These are phyloP conservation scores for Thecophora atra DNA, from an alignment of 2,888 invertebrate species.

Conservation along the genomic window DNA sequence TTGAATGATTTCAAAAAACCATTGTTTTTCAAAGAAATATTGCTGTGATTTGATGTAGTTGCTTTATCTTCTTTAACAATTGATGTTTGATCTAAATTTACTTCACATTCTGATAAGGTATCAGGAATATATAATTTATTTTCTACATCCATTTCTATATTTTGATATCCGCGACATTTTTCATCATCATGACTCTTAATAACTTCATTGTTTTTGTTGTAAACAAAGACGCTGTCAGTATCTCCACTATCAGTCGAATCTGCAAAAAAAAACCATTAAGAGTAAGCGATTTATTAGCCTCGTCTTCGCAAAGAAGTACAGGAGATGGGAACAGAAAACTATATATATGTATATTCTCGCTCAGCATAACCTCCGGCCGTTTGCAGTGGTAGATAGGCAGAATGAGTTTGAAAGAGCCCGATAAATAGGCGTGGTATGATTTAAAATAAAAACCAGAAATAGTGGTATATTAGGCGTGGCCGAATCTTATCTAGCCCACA, in stretches of 20 bases:
- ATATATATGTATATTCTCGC: too few species aligned
- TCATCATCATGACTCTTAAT: neutral
- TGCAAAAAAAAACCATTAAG: neutral
- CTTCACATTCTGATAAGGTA: neutral
- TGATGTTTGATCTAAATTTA: neutral
- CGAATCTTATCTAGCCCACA: too few species aligned
- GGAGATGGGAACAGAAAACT: too few species aligned
- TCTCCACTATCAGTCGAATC: conserved; percentile 19
- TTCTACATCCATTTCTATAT: neutral
- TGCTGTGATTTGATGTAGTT: neutral
- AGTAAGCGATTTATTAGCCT: too few species aligned
- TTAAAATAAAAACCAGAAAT: too few species aligned
- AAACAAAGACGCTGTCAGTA: neutral
- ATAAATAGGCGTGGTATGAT: too few species aligned
- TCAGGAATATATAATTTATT: neutral
- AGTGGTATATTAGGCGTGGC: too few species aligned
- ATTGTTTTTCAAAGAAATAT: conserved; percentile 53
- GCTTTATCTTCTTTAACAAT: neutral
- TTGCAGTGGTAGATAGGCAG: too few species aligned
- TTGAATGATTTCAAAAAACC: conserved; percentile 58
- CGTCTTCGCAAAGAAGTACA: too few species aligned
- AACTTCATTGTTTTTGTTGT: neutral
- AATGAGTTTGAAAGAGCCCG: too few species aligned
- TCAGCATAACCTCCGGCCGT: too few species aligned
- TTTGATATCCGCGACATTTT: neutral